phyloP scores from a whole-genome alignment of 2,797 vertebrate species.

The Notolepis coatsorum region DNA sequence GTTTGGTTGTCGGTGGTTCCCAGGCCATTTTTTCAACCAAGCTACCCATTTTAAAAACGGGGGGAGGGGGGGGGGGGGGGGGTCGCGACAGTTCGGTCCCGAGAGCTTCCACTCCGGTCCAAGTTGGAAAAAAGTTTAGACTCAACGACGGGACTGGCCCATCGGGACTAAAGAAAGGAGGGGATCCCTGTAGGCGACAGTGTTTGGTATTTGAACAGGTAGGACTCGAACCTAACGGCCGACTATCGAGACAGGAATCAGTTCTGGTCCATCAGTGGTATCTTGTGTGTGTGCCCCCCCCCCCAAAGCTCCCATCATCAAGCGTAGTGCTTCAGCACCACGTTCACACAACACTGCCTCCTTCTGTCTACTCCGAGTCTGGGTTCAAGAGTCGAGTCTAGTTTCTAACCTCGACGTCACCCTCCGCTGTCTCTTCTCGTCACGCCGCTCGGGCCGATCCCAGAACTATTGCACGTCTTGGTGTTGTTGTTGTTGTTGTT shows the following conservation, averaged over 20 bases:
- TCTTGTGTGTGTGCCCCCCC: neutral
- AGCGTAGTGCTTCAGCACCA: no score
- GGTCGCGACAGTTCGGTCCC: neutral
- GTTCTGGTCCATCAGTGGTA: neutral
- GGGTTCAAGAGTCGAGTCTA: neutral
- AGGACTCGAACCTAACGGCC: neutral
- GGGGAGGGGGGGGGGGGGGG: no score
- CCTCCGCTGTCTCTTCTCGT: neutral
- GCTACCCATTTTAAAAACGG: neutral
- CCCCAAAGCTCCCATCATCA: no score
- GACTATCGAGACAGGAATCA: neutral
- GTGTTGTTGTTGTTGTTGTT: constrained; percentile 15
- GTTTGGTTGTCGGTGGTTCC: neutral
- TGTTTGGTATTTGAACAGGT: neutral
- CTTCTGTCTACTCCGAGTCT: neutral
- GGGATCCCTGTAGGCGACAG: neutral
- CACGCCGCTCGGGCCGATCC: constrained; percentile 1
- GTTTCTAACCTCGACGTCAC: constrained; percentile 17
- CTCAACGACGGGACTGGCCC: neutral
- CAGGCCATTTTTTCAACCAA: neutral
- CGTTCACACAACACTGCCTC: neutral
- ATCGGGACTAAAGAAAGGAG: neutral
- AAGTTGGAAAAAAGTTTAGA: neutral
- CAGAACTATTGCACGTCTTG: neutral
- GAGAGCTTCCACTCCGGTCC: neutral